Base-by-base conservation (phyloP, 53 echinoderm and acorn worm species). In the Apostichopus leukothele region DNA sequence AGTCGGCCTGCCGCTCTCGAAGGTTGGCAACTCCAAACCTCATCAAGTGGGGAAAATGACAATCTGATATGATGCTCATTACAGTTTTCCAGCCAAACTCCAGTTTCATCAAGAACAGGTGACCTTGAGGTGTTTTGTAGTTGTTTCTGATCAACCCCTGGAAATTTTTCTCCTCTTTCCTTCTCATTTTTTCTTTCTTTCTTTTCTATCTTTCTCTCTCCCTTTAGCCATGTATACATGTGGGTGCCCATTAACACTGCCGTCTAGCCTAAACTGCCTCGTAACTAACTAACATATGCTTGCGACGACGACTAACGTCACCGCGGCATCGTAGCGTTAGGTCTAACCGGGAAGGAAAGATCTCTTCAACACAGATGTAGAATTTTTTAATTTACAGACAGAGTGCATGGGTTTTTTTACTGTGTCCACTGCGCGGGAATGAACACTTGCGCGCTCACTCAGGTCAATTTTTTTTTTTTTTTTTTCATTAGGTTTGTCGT, bases 51-150 rank as follows among this genome's bases (percentile, higher is more conserved):
- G 20, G 53, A 79, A 53, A 53, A 79, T 79, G 54, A 53, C 79
- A 81, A 20, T 59, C 81, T 81, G 60, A 81, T 81, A 20, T 81
- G 20, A 81, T 19, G 54, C 53, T 81, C 81, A 81, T 81, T 81
- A 59, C 19, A 16, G 25, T 59, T 52, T 39, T 54, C 20, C n/a
- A 52, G 51, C 51, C 79, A 52, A 51, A 53, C 52, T 52, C 79
- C 53, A 52, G 16, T 79, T 79, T 79, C 39, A 54, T 20, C 7
- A 12, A 22, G 81, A 81, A 51, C 55, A 81, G 14, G 11, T 55
- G 81, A 59, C 81, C 81, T 81, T 81, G 81, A 81, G 16, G 79
- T 79, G 50, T 27, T 79, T 79, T 18, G 14, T 13, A 51, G 10
- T 19, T 79, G 52, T 79, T 5, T 16, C 0, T 63, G 63, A 13